Conservation (phyloP, 2,113 vertebrate genomes). For the Rattus rattus region DNA sequence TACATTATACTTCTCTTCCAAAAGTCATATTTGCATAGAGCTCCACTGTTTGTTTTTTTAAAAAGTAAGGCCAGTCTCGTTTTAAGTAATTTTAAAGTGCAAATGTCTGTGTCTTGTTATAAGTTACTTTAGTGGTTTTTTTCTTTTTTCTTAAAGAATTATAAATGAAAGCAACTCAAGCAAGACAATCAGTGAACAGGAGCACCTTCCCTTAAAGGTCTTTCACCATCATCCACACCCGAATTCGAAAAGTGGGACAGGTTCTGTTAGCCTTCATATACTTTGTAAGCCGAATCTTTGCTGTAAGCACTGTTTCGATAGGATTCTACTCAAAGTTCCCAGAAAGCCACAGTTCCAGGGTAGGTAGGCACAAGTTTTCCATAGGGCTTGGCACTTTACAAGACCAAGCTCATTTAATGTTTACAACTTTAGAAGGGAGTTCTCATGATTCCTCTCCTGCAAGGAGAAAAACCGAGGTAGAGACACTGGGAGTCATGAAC, state of each 20-base stretch:
- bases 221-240: neutral
- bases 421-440: neutral
- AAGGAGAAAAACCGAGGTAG: neutral
- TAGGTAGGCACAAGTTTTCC: neutral
- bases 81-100: constrained; percentile 62
- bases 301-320: neutral
- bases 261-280: neutral
- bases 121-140: neutral
- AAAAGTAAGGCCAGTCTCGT: constrained; percentile 50
- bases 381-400: neutral
- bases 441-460: neutral
- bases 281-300: neutral
- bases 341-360: neutral
- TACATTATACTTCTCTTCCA: constrained; percentile 61
- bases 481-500: neutral
- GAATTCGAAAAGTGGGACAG: neutral
- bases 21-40: constrained; percentile 66
- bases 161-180: constrained; percentile 48
- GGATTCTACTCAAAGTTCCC: neutral
- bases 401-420: neutral
- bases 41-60: constrained; percentile 27
- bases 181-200: neutral
- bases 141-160: constrained; percentile 32
- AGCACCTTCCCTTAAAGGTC: neutral
- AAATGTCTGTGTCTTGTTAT: constrained; percentile 14